Percentiles rank a stretch among this genome's conserved stretches.
phyloP scores from a whole-genome alignment of 2,797 vertebrate species.

The Champsocephalus gunnari region DNA sequence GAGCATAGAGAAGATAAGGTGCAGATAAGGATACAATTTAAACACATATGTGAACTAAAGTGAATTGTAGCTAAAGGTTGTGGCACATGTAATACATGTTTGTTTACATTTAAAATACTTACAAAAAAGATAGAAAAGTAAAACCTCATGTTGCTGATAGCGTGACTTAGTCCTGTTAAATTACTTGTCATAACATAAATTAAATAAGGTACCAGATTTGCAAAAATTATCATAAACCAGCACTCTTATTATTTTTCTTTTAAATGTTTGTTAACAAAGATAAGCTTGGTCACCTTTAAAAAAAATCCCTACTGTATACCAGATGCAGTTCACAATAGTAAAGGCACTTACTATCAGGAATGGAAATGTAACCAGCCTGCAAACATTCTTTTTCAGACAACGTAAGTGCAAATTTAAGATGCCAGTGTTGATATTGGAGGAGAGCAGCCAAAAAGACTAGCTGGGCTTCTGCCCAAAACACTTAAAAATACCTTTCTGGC shows the following conservation, averaged over 20 bases:
- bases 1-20: too few species aligned
- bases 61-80: too few species aligned
- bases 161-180: background rate
- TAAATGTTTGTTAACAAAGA: background rate
- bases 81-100: too few species aligned
- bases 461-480: conserved; percentile 59
- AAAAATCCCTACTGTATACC: conserved; percentile 2
- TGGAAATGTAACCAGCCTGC: conserved; percentile 34
- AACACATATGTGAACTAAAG: too few species aligned
- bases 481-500: conserved; percentile 39
- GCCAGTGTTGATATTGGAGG: conserved; percentile 38
- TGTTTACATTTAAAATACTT: too few species aligned
- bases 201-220: background rate
- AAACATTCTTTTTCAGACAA: conserved; percentile 51
- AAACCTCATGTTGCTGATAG: background rate
- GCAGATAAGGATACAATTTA: too few species aligned
- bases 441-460: conserved; percentile 41
- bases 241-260: background rate
- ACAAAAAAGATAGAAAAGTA: too few species aligned
- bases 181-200: background rate
- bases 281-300: background rate
- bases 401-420: conserved; percentile 53
- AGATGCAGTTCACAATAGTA: conserved; percentile 14
- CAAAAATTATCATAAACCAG: background rate
- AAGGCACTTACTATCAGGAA: conserved; percentile 11